phyloP scores from a whole-genome alignment of 2,113 vertebrate species.

The Engystomops pustulosus region DNA sequence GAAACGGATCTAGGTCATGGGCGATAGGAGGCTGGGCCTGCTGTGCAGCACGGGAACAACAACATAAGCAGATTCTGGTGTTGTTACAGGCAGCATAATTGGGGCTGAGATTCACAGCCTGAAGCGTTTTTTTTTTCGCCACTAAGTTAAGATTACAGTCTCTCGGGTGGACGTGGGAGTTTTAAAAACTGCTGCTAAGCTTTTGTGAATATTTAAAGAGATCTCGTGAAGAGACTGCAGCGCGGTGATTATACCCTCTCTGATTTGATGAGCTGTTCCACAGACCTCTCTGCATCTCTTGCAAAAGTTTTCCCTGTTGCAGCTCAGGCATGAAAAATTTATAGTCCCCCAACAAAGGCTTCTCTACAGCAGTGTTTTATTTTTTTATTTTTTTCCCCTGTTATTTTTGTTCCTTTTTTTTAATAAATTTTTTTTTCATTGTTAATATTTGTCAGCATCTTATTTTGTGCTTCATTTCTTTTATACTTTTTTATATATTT shows the following conservation, averaged over 20 bases:
- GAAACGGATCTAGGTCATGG: constrained; percentile 4
- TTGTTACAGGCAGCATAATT: constrained; percentile 24
- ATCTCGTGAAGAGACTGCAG: constrained; percentile 40
- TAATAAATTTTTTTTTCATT: not conserved
- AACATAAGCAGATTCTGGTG: constrained; percentile 33
- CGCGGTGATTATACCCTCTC: constrained; percentile 26
- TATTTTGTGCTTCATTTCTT: not conserved
- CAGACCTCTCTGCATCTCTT: constrained; percentile 46
- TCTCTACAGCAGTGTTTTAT: not conserved
- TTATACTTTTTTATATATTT: too few relatives aligned
- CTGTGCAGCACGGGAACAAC: not conserved
- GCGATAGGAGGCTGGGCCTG: not conserved
- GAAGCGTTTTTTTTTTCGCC: constrained; percentile 49
- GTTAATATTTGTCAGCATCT: not conserved
- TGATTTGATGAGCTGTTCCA: constrained; percentile 34
- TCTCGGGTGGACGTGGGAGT: constrained; percentile 54
- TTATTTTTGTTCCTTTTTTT: not conserved
- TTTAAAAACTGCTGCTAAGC: constrained; percentile 53
- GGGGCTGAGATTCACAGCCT: constrained; percentile 48
- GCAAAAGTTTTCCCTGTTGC: constrained; percentile 42
- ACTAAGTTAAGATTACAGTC: constrained; percentile 52
- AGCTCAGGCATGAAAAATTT: constrained; percentile 41
- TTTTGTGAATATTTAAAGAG: constrained; percentile 60
- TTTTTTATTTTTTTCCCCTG: not conserved
- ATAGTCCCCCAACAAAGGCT: constrained; percentile 40